Evolutionary conservation across 2,888 invertebrate genomes (phyloP).

Genomic region (Aphrophora alni): DNA sequence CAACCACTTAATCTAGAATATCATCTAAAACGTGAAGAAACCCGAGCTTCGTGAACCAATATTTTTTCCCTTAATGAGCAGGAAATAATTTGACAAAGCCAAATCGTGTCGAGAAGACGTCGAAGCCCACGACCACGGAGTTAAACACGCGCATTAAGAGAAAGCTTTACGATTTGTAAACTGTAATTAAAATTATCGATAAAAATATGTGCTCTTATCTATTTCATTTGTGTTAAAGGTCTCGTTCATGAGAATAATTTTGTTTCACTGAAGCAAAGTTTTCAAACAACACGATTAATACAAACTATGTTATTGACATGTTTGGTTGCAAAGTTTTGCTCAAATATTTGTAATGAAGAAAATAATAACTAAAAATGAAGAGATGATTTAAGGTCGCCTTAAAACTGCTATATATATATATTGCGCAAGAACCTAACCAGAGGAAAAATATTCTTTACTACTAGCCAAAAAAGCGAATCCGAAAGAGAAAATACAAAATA

Average conservation of each 20-base stretch:
- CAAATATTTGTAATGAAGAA: no score
- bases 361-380: no score
- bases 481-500: no score
- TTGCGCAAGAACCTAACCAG: no score
- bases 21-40: background rate
- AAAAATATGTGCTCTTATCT: background rate
- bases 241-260: background rate
- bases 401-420: no score
- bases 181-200: background rate
- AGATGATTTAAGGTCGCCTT: no score
- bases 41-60: background rate
- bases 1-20: background rate
- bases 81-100: background rate
- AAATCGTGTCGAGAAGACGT: background rate
- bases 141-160: background rate
- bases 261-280: background rate
- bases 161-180: background rate
- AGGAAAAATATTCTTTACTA: no score
- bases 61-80: background rate
- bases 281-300: background rate
- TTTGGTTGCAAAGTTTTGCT: no score
- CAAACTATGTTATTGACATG: no score
- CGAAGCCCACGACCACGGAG: background rate
- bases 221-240: background rate
- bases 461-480: no score